Evolutionary conservation across 2,797 vertebrate genomes (phyloP).

Genomic region (Mastacembelus armatus): DNA sequence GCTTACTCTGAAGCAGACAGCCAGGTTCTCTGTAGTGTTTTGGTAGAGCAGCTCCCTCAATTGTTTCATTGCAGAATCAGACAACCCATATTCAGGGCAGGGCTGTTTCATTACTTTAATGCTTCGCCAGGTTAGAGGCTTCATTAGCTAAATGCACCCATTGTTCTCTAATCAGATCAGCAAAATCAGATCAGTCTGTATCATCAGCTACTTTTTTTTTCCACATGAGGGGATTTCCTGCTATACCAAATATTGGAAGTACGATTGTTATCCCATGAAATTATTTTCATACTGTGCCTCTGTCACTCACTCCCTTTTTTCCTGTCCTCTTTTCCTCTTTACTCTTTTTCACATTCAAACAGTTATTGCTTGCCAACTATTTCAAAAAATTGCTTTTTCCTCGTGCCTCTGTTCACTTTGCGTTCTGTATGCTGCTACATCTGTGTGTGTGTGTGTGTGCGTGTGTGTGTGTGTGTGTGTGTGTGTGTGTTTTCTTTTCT

Average conservation of each 20-base stretch:
- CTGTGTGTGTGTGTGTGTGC: slow-evolving; percentile 43
- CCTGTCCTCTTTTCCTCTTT: not conserved
- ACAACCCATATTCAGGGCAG: slow-evolving; percentile 40
- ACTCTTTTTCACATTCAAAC: slow-evolving; percentile 17
- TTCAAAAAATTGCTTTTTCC: slow-evolving; percentile 37
- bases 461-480: slow-evolving; percentile 43
- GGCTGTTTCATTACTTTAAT: slow-evolving; percentile 64
- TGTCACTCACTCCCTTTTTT: not conserved
- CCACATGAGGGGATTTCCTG: slow-evolving; percentile 10
- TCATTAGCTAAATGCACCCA: slow-evolving; percentile 65
- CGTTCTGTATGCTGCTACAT: slow-evolving; percentile 32
- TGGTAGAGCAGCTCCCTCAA: not conserved
- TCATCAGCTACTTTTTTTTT: slow-evolving; percentile 43
- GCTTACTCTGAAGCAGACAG: slow-evolving; percentile 24
- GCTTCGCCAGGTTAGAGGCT: slow-evolving; percentile 54
- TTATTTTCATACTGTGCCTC: not conserved
- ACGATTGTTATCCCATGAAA: slow-evolving; percentile 15
- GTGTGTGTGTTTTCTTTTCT: slow-evolving; percentile 33
- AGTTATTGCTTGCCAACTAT: slow-evolving; percentile 43
- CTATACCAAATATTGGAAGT: slow-evolving; percentile 4
- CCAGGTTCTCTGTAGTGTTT: slow-evolving; percentile 1
- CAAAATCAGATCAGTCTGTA: slow-evolving; percentile 49
- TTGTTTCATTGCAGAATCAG: slow-evolving; percentile 41
- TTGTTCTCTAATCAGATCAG: slow-evolving; percentile 63
- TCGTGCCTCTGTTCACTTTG: slow-evolving; percentile 39